phyloP scores from a whole-genome alignment of 1,140 invertebrate genomes.

The Drosophila nannoptera region DNA sequence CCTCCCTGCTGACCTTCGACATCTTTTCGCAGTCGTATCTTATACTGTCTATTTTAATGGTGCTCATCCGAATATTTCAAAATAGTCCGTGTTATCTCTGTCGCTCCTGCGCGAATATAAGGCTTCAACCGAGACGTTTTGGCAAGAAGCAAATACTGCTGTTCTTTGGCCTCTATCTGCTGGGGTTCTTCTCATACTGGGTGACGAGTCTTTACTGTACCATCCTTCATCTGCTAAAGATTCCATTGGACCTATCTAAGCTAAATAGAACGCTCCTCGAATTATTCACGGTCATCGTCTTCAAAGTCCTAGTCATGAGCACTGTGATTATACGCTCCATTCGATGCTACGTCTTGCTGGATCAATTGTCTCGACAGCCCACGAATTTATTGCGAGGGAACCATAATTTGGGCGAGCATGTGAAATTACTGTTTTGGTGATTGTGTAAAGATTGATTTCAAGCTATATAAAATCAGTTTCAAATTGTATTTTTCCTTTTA shows the following conservation, averaged over 20 bases:
- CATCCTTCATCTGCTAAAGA: neutral
- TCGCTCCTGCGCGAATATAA: neutral
- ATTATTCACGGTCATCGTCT: constrained; percentile 1
- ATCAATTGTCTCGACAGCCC: neutral
- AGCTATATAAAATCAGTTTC: no score
- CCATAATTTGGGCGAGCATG: constrained; percentile 40
- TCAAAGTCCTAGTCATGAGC: constrained; percentile 31
- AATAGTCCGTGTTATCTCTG: constrained; percentile 21
- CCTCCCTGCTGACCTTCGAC: constrained; percentile 1
- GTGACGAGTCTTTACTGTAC: neutral
- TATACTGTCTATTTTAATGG: neutral
- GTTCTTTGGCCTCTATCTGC: constrained; percentile 19
- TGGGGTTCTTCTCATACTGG: constrained; percentile 15
- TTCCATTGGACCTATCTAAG: neutral
- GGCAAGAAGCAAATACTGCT: neutral
- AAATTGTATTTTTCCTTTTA: no score
- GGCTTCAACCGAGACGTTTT: neutral
- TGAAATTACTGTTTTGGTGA: constrained; percentile 27
- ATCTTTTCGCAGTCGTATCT: neutral
- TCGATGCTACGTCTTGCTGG: neutral
- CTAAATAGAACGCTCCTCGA: neutral
- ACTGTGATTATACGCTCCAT: neutral
- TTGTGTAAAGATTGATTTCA: neutral
- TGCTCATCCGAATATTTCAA: constrained; percentile 3
- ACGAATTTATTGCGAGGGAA: neutral